phyloP scores from a whole-genome alignment of 2,113 vertebrate species.

The Galbula dea region DNA sequence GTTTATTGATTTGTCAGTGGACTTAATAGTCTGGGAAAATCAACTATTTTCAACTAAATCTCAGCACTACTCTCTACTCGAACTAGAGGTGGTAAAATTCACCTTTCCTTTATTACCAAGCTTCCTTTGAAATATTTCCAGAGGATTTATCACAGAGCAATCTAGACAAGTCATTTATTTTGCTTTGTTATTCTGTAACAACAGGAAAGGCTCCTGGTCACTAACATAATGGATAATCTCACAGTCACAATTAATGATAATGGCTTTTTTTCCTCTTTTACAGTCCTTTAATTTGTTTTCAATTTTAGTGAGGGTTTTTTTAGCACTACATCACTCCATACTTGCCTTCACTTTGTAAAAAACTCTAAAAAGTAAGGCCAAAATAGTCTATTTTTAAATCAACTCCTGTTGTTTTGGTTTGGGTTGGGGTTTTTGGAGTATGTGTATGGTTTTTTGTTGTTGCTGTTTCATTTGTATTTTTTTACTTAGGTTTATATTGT shows the following conservation, averaged over 20 bases:
- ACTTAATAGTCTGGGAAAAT: neutral
- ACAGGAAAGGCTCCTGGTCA: neutral
- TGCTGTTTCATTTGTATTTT: neutral
- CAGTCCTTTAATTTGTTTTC: neutral
- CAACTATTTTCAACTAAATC: neutral
- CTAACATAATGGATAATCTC: neutral
- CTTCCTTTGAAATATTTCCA: neutral
- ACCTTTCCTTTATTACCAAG: neutral
- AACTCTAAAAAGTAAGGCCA: neutral
- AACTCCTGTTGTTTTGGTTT: neutral
- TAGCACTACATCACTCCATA: neutral
- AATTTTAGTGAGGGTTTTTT: neutral
- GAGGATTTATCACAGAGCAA: neutral
- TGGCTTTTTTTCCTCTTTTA: neutral
- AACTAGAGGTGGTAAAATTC: neutral
- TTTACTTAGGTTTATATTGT: neutral
- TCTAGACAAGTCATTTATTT: neutral
- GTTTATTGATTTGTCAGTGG: neutral
- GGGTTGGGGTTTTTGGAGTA: too few species aligned
- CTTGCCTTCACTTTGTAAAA: neutral
- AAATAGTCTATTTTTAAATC: neutral
- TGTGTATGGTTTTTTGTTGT: neutral
- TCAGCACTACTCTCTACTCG: neutral
- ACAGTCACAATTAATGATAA: neutral
- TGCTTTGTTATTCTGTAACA: neutral